A percentile compares a stretch with the other conserved stretches of the same genome.
phyloP scores from a whole-genome alignment of 30 jellyfish, hydroid and myxozoan genomes.

The Aurelia sp. region DNA sequence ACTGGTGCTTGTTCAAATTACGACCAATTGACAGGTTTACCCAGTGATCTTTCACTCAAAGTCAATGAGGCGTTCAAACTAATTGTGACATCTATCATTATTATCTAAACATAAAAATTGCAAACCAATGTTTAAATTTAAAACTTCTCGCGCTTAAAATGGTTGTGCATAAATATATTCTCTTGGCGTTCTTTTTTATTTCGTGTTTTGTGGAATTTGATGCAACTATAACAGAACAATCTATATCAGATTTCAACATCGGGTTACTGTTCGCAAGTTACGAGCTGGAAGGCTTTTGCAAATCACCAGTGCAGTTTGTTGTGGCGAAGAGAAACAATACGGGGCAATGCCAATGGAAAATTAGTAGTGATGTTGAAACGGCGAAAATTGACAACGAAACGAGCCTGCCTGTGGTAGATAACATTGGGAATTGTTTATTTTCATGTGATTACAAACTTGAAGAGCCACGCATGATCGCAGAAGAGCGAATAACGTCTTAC shows the following conservation, averaged over 20 bases:
- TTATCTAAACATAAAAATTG: no score
- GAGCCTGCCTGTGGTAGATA: constrained; percentile 46
- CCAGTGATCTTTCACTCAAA: constrained; percentile 6
- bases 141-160: no score
- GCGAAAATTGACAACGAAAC: constrained; percentile 33
- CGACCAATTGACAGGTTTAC: background rate
- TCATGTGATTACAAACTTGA: constrained; percentile 45
- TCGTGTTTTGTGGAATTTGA: background rate
- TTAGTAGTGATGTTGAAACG: constrained; percentile 24
- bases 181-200: no score
- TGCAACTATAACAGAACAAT: constrained; percentile 18
- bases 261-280: constrained; percentile 52
- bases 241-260: constrained; percentile 39
- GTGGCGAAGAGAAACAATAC: constrained; percentile 48
- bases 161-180: no score
- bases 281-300: constrained; percentile 38
- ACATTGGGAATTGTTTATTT: constrained; percentile 43
- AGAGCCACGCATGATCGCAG: constrained; percentile 54
- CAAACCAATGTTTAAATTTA: no score
- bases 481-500: constrained; percentile 13
- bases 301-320: constrained; percentile 63
- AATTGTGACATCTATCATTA: background rate
- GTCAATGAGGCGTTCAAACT: background rate
- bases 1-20: background rate
- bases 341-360: constrained; percentile 47